Conservation (phyloP, 35 echinoderm and acorn worm genomes). For the Strongylocentrotus purpuratus region DNA sequence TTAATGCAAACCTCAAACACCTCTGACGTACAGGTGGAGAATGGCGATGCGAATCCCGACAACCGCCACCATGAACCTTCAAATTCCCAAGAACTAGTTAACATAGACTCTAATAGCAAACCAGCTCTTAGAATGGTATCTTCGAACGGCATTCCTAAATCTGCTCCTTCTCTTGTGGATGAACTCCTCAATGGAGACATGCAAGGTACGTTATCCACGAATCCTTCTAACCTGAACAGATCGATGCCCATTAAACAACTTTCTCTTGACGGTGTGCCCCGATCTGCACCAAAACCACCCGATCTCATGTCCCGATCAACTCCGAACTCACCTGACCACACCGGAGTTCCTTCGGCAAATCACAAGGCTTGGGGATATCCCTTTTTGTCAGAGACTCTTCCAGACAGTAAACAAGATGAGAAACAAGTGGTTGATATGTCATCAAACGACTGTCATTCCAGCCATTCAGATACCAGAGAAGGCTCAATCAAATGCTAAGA, state of each 20-base stretch:
- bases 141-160: conserved; percentile 43
- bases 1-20: background rate
- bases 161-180: conserved; percentile 13
- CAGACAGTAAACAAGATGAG: background rate
- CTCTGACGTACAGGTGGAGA: background rate
- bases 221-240: background rate
- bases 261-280: conserved; percentile 27
- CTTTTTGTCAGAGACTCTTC: background rate
- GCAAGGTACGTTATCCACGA: background rate
- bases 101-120: background rate
- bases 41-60: background rate
- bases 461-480: conserved; percentile 10
- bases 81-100: conserved; percentile 40
- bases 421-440: background rate
- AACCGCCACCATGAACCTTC: background rate
- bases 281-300: conserved; percentile 31
- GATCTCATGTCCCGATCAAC: conserved; percentile 45
- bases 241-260: conserved; percentile 40
- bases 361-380: conserved; percentile 17
- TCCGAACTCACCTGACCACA: conserved; percentile 45
- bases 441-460: conserved; percentile 33
- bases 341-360: background rate
- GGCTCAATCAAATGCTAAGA: conserved; percentile 22
- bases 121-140: background rate
- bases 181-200: conserved; percentile 29